Evolutionary conservation across 2,888 invertebrate genomes (phyloP).

Genomic region (Drosophila kanekoi): DNA sequence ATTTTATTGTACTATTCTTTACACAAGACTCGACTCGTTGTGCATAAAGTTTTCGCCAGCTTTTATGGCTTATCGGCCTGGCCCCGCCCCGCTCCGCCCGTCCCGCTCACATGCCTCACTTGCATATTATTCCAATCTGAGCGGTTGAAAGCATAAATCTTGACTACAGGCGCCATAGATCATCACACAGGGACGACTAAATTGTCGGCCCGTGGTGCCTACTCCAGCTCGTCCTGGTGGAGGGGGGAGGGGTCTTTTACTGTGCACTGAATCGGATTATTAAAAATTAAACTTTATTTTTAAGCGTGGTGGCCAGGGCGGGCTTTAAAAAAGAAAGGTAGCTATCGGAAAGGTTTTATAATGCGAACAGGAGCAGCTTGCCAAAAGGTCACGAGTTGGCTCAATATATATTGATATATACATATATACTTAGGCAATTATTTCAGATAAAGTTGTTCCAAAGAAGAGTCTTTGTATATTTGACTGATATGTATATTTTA

Average conservation of each 20-base stretch:
- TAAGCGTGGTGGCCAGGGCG: neutral
- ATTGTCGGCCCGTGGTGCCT: constrained; percentile 41
- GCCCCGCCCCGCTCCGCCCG: too few species aligned
- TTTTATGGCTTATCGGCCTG: constrained; percentile 70
- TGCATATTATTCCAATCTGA: constrained; percentile 75
- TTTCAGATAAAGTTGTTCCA: neutral
- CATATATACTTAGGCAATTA: neutral
- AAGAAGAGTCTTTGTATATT: too few species aligned
- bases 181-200: constrained; percentile 70
- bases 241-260: neutral
- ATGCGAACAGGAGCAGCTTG: constrained; percentile 1
- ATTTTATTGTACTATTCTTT: constrained; percentile 73
- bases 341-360: constrained; percentile 20
- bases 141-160: constrained; percentile 71
- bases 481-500: too few species aligned
- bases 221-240: constrained; percentile 16
- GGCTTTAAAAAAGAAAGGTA: constrained; percentile 7
- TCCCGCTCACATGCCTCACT: neutral
- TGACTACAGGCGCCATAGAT: constrained; percentile 76
- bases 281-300: constrained; percentile 69
- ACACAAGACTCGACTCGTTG: constrained; percentile 65
- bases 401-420: neutral
- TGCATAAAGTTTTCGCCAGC: constrained; percentile 65
- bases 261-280: constrained; percentile 68
- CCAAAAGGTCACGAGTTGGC: neutral